These are phyloP conservation scores for Phrixothrix hirtus DNA, from an alignment of 2,888 invertebrate species.

Conservation along the genomic window DNA sequence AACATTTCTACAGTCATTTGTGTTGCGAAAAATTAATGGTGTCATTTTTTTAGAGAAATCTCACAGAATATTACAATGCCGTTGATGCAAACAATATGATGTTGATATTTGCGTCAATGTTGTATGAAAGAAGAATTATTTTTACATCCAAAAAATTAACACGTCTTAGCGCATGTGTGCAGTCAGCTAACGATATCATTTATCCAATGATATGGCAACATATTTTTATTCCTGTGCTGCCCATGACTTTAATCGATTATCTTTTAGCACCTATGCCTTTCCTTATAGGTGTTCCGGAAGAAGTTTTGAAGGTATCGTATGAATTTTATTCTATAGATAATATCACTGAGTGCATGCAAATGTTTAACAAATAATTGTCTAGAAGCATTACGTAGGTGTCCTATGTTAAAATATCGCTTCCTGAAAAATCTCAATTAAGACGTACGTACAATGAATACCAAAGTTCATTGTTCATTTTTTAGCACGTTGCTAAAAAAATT, in stretches of 20 bases:
- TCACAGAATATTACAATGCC: slow-evolving; percentile 98
- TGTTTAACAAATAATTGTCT: no score
- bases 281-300: slow-evolving; percentile 90
- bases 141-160: slow-evolving; percentile 89
- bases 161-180: slow-evolving; percentile 88
- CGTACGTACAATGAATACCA: no score
- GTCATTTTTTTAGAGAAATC: slow-evolving; percentile 75
- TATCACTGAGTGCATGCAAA: no score
- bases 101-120: slow-evolving; percentile 90
- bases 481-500: no score
- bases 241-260: slow-evolving; percentile 86
- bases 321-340: no score
- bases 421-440: no score
- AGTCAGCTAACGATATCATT: slow-evolving; percentile 91
- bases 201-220: slow-evolving; percentile 99
- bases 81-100: slow-evolving; percentile 94
- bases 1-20: no score
- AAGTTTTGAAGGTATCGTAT: slow-evolving; percentile 75
- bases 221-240: slow-evolving; percentile 94
- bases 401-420: no score
- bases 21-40: not conserved
- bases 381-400: no score
- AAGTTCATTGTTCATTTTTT: no score
- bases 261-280: slow-evolving; percentile 97
- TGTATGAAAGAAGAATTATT: slow-evolving; percentile 91